phyloP scores from a whole-genome alignment of 2,113 vertebrate genomes.

The Redunca redunca region DNA sequence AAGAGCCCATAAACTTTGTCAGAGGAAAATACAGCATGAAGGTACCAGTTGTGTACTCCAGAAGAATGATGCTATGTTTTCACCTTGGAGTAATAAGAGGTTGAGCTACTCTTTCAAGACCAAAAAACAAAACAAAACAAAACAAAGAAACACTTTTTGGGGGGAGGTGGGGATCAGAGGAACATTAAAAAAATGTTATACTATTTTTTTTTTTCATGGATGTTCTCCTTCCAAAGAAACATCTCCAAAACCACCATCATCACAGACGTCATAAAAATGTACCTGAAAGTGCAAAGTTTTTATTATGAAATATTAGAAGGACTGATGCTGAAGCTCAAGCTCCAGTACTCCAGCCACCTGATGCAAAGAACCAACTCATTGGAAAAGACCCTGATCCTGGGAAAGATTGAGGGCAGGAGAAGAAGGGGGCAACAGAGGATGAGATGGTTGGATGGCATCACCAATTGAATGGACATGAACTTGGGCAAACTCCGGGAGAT shows the following conservation, averaged over 20 bases:
- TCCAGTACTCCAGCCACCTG: neutral
- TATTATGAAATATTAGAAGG: neutral
- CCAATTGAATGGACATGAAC: neutral
- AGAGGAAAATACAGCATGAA: neutral
- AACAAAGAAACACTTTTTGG: neutral
- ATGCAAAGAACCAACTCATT: neutral
- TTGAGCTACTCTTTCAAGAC: neutral
- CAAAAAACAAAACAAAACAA: too few species aligned
- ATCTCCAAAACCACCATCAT: neutral
- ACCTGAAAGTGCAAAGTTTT: neutral
- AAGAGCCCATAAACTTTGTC: neutral
- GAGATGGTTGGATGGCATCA: neutral
- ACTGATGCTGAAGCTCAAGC: neutral
- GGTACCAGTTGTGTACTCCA: neutral
- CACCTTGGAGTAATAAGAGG: neutral
- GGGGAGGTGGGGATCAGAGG: neutral
- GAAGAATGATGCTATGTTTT: neutral
- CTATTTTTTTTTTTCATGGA: neutral
- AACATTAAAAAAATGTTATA: neutral
- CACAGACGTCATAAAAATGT: neutral
- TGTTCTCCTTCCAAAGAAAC: slow-evolving; percentile 10
- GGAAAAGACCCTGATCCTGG: neutral
- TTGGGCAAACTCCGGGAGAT: neutral
- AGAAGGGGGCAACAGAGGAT: neutral
- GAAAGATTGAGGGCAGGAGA: neutral